phyloP scores from a whole-genome alignment of 2,888 invertebrate species.

The Agrochola macilenta region DNA sequence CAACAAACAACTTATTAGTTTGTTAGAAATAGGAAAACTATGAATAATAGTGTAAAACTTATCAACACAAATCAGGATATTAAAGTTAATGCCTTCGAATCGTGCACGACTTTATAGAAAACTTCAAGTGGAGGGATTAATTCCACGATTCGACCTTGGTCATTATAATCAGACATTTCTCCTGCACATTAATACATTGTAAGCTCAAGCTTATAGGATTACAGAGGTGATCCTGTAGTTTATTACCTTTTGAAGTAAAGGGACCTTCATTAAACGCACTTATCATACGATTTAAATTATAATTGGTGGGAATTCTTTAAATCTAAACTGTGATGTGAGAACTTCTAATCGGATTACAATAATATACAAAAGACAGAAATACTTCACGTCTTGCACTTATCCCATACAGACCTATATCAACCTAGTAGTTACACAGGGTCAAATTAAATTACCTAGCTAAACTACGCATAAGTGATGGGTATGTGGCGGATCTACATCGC shows the following conservation, averaged over 20 bases:
- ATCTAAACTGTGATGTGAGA: slow-evolving; percentile 17
- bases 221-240: slow-evolving; percentile 24
- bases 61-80: background rate
- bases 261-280: slow-evolving; percentile 22
- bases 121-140: background rate
- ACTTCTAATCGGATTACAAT: slow-evolving; percentile 53
- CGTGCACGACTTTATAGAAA: background rate
- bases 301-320: slow-evolving; percentile 31
- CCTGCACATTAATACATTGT: slow-evolving; percentile 11
- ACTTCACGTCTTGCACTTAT: background rate
- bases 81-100: background rate
- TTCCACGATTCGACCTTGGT: slow-evolving; percentile 17
- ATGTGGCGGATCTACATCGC: no score
- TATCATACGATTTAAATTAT: slow-evolving; percentile 17
- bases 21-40: background rate
- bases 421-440: background rate
- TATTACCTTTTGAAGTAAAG: slow-evolving; percentile 14
- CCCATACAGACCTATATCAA: background rate
- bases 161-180: slow-evolving; percentile 9
- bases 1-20: no score
- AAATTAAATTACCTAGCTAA: no score
- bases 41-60: background rate
- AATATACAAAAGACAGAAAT: background rate
- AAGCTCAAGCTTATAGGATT: slow-evolving; percentile 35
- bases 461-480: no score